Base-by-base conservation (phyloP, 2,797 vertebrate genomes). In the Enteromius afrohamiltoni region DNA sequence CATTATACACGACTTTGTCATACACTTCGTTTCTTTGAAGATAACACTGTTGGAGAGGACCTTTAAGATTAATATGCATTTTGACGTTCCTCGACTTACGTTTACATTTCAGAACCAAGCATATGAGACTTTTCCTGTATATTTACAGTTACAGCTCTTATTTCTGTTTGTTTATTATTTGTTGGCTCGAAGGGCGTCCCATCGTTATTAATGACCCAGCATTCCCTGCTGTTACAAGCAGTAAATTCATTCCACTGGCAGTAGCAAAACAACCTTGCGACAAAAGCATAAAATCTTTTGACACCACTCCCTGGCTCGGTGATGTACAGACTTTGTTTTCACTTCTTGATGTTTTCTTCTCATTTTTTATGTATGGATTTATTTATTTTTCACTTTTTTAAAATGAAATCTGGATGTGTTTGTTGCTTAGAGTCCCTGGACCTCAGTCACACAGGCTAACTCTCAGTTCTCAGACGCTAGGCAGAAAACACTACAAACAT, bases 401-500 rank as follows among this genome's bases (percentile, higher is more conserved):
- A 49, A 85, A 85, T 77, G 87, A 93, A 91, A 88, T 93, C 91
- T 93, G 89, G 79, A 90, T 93, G 92, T 94, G 92, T 94, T 94
- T 93, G 92, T 94, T 93, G 92, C 88, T 93, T 92, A 93, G 93
- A 90, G 89, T 93, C 86, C 84, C 67, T 89, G 92, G 92, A 91
- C 89, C 91, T 79, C 80, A 82, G 89, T 91, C 91, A 93, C 73
- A 90, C 92, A 92, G 92, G 85, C 86, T 88, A 68, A 83, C 37
- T 78, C 76, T 75, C 55, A 26, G 26, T 69, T 47, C 37, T 29
- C 31, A 11, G 14, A 31, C 17, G 19, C 77, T 19, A n/a, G 69
- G 60, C 49, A 77, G 47, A 65, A 31, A 34, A 73, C 84, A 84
- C 87, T 8, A 78, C 37, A 74, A 86, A 77, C 49, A 71, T 70